Conservation (phyloP, 2,113 vertebrate genomes). For the Etheostoma spectabile region DNA sequence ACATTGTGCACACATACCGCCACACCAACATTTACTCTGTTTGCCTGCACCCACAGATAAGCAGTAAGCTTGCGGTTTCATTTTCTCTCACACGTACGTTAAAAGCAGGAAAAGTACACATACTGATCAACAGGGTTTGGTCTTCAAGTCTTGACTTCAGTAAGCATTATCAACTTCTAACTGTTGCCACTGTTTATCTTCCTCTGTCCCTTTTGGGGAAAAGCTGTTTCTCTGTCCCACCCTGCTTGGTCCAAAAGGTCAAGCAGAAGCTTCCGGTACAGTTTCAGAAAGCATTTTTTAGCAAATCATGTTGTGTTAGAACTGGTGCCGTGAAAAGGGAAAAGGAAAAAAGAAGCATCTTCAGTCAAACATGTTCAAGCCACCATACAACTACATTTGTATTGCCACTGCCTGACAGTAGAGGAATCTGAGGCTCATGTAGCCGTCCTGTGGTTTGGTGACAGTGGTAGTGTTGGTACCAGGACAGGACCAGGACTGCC, state of each 20-base stretch:
- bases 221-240: constrained; percentile 33
- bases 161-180: constrained; percentile 30
- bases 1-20: constrained; percentile 41
- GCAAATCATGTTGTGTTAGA: constrained; percentile 45
- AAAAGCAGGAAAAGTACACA: constrained; percentile 54
- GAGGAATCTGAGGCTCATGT: constrained; percentile 41
- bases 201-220: constrained; percentile 24
- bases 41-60: constrained; percentile 23
- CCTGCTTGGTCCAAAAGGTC: constrained; percentile 42
- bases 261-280: constrained; percentile 58
- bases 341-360: constrained; percentile 31
- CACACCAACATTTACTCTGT: constrained; percentile 41
- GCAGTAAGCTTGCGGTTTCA: constrained; percentile 33
- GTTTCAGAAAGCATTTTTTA: constrained; percentile 53
- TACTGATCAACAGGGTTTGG: constrained; percentile 68
- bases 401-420: constrained; percentile 35
- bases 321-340: constrained; percentile 43
- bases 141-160: constrained; percentile 71
- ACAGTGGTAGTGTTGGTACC: constrained; percentile 50
- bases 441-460: constrained; percentile 46
- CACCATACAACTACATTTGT: constrained; percentile 30
- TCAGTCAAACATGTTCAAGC: constrained; percentile 46
- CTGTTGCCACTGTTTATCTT: constrained; percentile 26
- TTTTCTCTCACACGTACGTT: constrained; percentile 32
- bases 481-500: constrained; percentile 12